phyloP scores from a whole-genome alignment of 2,888 invertebrate species.

The Acanthosoma haemorrhoidale region DNA sequence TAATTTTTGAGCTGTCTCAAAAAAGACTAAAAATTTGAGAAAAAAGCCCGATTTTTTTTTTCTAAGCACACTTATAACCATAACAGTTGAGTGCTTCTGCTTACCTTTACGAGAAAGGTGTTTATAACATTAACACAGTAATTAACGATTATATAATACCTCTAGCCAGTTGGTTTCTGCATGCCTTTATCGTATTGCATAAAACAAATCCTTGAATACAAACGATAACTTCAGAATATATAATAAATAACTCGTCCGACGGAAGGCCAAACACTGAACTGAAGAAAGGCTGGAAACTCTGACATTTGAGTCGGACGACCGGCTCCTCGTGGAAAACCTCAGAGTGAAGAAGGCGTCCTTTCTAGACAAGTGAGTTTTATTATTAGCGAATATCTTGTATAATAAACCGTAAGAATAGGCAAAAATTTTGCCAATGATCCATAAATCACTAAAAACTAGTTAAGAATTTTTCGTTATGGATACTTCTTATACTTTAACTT shows the following conservation, averaged over 20 bases:
- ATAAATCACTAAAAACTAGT: no score
- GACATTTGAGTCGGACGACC: slow-evolving; percentile 72
- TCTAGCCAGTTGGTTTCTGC: slow-evolving; percentile 72
- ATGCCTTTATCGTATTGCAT: slow-evolving; percentile 71
- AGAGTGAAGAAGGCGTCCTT: slow-evolving; percentile 70
- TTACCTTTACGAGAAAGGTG: neutral
- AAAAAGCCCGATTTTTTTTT: neutral
- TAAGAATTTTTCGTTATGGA: no score
- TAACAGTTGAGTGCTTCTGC: no score
- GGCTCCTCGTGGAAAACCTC: slow-evolving; percentile 80
- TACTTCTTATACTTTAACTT: no score
- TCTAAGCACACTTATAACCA: neutral
- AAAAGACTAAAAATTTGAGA: no score
- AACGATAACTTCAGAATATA: slow-evolving; percentile 66
- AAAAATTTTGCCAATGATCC: no score
- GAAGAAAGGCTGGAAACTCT: slow-evolving; percentile 55
- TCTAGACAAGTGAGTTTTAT: slow-evolving; percentile 47
- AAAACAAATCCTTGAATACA: slow-evolving; percentile 70
- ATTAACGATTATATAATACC: slow-evolving; percentile 50
- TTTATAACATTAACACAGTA: neutral
- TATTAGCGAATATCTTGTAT: neutral
- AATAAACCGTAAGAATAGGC: no score
- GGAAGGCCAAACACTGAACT: slow-evolving; percentile 46
- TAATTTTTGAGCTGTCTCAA: no score
- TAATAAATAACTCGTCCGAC: slow-evolving; percentile 67